Evolutionary conservation across 2,113 vertebrate genomes (phyloP).

Genomic region (Grus americana): DNA sequence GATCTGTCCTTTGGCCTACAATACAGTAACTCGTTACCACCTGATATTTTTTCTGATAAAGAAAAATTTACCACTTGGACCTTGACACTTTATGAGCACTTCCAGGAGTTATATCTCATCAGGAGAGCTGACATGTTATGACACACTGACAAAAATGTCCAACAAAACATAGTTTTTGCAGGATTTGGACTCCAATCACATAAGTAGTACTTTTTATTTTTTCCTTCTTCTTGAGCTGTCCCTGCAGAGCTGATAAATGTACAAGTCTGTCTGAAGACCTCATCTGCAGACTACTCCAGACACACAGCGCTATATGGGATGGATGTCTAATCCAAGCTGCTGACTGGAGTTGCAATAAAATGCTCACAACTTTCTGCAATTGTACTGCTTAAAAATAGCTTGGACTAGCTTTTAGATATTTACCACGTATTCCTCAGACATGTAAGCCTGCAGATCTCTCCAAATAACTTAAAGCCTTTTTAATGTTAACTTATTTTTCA

Average conservation of each 20-base stretch:
- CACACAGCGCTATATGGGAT: neutral
- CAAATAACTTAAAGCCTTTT: neutral
- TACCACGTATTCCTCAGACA: neutral
- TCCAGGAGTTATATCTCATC: constrained; percentile 14
- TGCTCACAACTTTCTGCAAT: neutral
- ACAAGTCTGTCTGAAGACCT: neutral
- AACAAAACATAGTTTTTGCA: constrained; percentile 44
- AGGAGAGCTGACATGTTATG: constrained; percentile 22
- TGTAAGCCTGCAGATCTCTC: neutral
- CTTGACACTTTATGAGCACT: constrained; percentile 57
- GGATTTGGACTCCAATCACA: constrained; percentile 62
- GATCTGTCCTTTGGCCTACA: neutral
- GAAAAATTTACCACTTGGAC: neutral
- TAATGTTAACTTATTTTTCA: neutral
- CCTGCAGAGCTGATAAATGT: constrained; percentile 34
- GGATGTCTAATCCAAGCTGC: constrained; percentile 11
- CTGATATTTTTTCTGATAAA: constrained; percentile 28
- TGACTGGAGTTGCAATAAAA: constrained; percentile 24
- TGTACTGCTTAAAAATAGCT: neutral
- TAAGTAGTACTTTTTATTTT: neutral
- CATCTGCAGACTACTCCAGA: constrained; percentile 46
- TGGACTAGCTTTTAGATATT: neutral
- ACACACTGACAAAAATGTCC: constrained; percentile 58
- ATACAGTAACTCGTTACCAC: constrained; percentile 32
- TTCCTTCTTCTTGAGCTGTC: constrained; percentile 18